Conservation (phyloP, 2,113 vertebrate species). For the Siniperca chuatsi region DNA sequence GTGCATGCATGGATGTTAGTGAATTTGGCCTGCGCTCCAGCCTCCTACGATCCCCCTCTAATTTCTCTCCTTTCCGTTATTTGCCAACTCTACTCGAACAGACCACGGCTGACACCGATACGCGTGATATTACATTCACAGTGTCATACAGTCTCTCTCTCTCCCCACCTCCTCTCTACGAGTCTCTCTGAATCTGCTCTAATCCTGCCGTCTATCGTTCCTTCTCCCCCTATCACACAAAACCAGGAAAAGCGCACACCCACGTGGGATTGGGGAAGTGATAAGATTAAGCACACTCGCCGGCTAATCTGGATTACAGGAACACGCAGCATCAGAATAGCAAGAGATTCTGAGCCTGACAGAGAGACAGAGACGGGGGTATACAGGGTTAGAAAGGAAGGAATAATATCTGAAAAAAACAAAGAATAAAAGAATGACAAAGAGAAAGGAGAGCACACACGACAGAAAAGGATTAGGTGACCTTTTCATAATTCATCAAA, state of each 20-base stretch:
- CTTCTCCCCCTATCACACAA: slow-evolving; percentile 64
- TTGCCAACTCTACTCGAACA: slow-evolving; percentile 36
- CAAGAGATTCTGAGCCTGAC: slow-evolving; percentile 68
- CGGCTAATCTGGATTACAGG: slow-evolving; percentile 86
- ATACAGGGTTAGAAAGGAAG: slow-evolving; percentile 15
- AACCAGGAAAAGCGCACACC: slow-evolving; percentile 82
- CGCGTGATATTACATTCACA: slow-evolving; percentile 63
- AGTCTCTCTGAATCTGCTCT: slow-evolving; percentile 66
- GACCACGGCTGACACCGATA: slow-evolving; percentile 64
- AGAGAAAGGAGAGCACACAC: slow-evolving; percentile 26
- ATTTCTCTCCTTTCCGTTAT: slow-evolving; percentile 28
- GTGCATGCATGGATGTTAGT: slow-evolving; percentile 18
- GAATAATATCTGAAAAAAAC: slow-evolving; percentile 28
- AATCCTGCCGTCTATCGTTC: slow-evolving; percentile 69
- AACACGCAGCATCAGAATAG: slow-evolving; percentile 76
- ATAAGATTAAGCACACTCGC: slow-evolving; percentile 85
- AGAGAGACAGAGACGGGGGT: slow-evolving; percentile 41
- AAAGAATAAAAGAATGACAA: slow-evolving; percentile 24
- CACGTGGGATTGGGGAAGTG: slow-evolving; percentile 80
- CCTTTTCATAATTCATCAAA: slow-evolving; percentile 71
- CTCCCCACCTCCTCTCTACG: slow-evolving; percentile 17
- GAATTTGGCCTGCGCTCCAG: slow-evolving; percentile 21
- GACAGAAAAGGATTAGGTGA: slow-evolving; percentile 52
- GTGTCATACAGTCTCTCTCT: slow-evolving; percentile 44
- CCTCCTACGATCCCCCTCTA: slow-evolving; percentile 26